Evolutionary conservation across 2,113 vertebrate genomes (phyloP).

Genomic region (rat (Rattus norvegicus)): GRCr8 NC_086020.1:198437501-198438000

Average conservation of each 20-base stretch:
- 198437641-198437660: not conserved
- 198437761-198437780: conserved; percentile 47
- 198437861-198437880: not conserved
- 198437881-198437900: not conserved
- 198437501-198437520: conserved; percentile 1
- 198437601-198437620: conserved; percentile 23
- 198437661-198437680: not conserved
- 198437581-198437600: not conserved
- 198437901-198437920: not conserved
- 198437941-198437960: conserved; percentile 1
- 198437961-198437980: not conserved
- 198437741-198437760: conserved; percentile 8
- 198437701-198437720: not conserved
- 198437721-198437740: not conserved
- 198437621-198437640: not conserved
- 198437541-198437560: conserved; percentile 22
- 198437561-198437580: conserved; percentile 25
- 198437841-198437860: not conserved
- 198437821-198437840: not conserved
- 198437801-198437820: not conserved
- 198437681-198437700: not conserved
- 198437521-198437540: conserved; percentile 33
- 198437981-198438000: conserved; percentile 38
- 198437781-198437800: not conserved
- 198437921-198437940: not conserved